Conservation (phyloP, 2,888 invertebrate species). For the Nemotelus nigrinus region DNA sequence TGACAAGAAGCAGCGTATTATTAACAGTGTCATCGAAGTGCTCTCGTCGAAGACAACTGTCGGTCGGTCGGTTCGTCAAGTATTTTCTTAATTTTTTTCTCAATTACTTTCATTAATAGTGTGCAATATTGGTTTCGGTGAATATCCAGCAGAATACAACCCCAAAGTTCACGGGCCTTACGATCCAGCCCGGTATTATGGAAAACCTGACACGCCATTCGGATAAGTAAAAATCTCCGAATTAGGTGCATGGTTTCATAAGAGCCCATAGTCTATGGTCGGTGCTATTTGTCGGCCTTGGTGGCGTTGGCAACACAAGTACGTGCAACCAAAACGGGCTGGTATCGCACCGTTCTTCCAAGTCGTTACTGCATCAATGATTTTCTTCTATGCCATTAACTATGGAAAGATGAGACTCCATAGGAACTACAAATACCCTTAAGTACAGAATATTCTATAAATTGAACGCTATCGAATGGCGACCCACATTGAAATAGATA, state of each 20-base stretch:
- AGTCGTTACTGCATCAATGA: slow-evolving; percentile 73
- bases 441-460: slow-evolving; percentile 60
- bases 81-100: no score
- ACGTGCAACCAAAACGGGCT: slow-evolving; percentile 78
- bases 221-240: slow-evolving; percentile 88
- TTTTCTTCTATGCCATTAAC: slow-evolving; percentile 83
- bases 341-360: slow-evolving; percentile 85
- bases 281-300: slow-evolving; percentile 80
- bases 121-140: slow-evolving; percentile 78
- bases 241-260: slow-evolving; percentile 86
- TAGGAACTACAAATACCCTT: slow-evolving; percentile 89
- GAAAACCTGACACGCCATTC: slow-evolving; percentile 91
- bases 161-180: slow-evolving; percentile 91
- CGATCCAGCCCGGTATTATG: slow-evolving; percentile 92
- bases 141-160: slow-evolving; percentile 92
- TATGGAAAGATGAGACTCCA: slow-evolving; percentile 82
- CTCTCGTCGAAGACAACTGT: no score
- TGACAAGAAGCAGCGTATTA: no score
- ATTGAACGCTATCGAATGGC: no score
- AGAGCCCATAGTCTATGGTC: slow-evolving; percentile 74
- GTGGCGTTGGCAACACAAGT: slow-evolving; percentile 95
- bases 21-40: no score
- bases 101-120: no score
- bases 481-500: no score
- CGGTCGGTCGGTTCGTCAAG: no score